Base-by-base conservation (phyloP, 2,113 vertebrate species). In the Anhinga rufa region DNA sequence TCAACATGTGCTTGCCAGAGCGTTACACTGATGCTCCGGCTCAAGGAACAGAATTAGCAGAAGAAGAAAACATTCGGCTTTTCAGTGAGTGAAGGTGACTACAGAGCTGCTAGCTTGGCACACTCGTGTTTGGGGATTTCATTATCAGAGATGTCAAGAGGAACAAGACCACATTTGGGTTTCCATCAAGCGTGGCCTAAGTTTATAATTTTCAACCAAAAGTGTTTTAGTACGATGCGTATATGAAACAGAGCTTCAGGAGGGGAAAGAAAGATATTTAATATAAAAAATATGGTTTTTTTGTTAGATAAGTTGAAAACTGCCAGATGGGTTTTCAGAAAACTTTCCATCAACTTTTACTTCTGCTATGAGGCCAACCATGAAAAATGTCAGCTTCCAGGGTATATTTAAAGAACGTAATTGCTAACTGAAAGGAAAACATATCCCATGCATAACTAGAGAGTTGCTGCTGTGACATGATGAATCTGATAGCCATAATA, bases 331-430 rank as follows among this genome's bases (percentile, higher is more conserved):
- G 29, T 62, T 95, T 91, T 88, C 48, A 91, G 82, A 97, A 95
- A 92, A 88, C 78, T 91, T 97, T 95, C 92, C 93, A 91, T 91
- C 87, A 83, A 91, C 82, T 95, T 96, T 90, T 88, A 82, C 91
- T 93, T 92, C 62, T 91, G 61, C 91, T 92, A 36, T 68, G 91
- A 96, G 66, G 66, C 94, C 79, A 92, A 66, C 88, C 91, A 90
- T 6, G 1, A 92, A 93, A 96, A 85, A 92, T 65, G 82, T 82
- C 93, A 86, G 49, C 55, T 94, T 78, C 91, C 57, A 62, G 65
- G 90, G 57, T 80, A 34, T 94, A 95, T 95, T 93, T 96, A 91
- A 95, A 92, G 91, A 94, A 88, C 44, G 3, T 91, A 97, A 94
- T 96, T 95, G 90, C 82, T 82, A 94, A 90, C 78, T 88, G 78